Base-by-base conservation (phyloP, 2,113 vertebrate genomes). In the Acanthochromis polyacanthus region DNA sequence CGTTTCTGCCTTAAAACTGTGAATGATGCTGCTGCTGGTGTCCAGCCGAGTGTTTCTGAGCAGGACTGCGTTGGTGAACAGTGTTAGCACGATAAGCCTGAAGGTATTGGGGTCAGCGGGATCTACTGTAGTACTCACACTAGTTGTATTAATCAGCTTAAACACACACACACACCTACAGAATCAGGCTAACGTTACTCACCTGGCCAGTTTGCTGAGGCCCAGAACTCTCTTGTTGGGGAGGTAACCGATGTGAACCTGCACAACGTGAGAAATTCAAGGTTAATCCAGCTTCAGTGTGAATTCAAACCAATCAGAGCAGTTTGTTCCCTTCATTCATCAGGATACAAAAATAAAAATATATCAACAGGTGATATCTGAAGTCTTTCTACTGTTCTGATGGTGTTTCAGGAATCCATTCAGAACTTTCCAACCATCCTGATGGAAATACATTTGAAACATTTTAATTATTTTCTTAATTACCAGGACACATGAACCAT, bases 241-340 rank as follows among this genome's bases (percentile, higher is more conserved):
- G 45, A 99, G 96, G 91, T 99, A 99, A 43, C 98, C 98, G 12
- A 99, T 99, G 85, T 99, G 98, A 15, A 99, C 98, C 98, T 99
- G 83, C 57, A 30, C 0, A 65, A 67, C 52, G 72, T 59, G 71
- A 79, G 11, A 67, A 10, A 28, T 1, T 66, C 23, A 57, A 19
- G 17, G 10, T 67, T 45, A 36, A 28, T 9, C 36, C 23, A 25
- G 56, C n/a, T 19, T 55, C 28, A n/a, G 19, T 59, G 40, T 59
- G 32, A 6, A 36, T 0, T 8, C 0, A 36, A 8, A 36, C 32
- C 6, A 9, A 8, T 36, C 32, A 10, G 7, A 5, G 38, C 38
- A 40, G 38, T 10, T 40, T 40, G 38, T 40, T 40, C 9, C 38
- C 30, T 4, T 30, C 25, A 25, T 25, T 25, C n/a, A n/a, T n/a